These are phyloP conservation scores for Malurus cyaneus DNA, from an alignment of 2,113 vertebrate species.

Conservation along the genomic window DNA sequence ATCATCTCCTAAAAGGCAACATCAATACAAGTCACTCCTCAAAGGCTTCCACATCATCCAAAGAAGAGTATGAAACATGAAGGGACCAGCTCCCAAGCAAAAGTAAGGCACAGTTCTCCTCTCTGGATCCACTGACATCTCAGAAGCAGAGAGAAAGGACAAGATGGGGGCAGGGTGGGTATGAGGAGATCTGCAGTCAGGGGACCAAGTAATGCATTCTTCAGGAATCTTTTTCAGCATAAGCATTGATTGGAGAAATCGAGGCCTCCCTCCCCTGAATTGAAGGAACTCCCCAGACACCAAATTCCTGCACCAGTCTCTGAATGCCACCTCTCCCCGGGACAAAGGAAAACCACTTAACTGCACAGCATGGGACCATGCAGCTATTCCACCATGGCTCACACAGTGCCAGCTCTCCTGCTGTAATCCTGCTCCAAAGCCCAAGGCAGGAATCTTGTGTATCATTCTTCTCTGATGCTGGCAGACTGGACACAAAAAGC, in stretches of 20 bases:
- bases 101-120: background rate
- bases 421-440: background rate
- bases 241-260: background rate
- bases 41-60: background rate
- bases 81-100: background rate
- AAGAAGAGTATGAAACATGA: background rate
- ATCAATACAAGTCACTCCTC: background rate
- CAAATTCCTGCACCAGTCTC: background rate
- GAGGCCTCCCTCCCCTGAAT: accelerated
- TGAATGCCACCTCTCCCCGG: background rate
- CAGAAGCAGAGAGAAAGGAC: background rate
- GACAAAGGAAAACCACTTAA: background rate
- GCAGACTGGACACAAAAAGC: background rate
- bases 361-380: background rate
- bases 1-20: accelerated
- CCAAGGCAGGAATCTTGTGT: background rate
- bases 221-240: background rate
- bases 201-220: background rate
- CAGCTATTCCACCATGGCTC: background rate
- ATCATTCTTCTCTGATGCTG: background rate
- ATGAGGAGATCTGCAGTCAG: background rate
- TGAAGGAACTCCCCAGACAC: background rate
- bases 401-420: background rate
- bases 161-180: background rate
- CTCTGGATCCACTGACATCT: background rate